Base-by-base conservation (phyloP, 2,113 vertebrate species). In the Scalopus aquaticus region DNA sequence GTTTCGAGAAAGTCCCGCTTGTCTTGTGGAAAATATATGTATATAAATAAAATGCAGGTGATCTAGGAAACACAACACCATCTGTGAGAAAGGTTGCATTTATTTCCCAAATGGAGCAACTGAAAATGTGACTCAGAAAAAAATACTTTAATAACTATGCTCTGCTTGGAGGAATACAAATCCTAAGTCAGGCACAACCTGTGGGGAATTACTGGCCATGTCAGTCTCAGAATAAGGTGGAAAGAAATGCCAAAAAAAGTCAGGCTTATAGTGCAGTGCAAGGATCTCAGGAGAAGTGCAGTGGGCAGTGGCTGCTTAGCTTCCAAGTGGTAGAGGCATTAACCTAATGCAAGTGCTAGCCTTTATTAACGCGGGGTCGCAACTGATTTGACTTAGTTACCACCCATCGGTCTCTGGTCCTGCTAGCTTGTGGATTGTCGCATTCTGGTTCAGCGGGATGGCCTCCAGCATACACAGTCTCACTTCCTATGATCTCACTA, bases 91-190 rank as follows among this genome's bases (percentile, higher is more conserved):
- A 74, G 24, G 67, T 16, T 83, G n/a, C n/a, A 26, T 93, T 86
- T 64, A 81, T 88, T 90, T 51, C 37, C 67, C 69, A 84, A 79
- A 95, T 91, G 35, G 10, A 9, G 51, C 70, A 92, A 81, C 32
- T 73, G 24, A 76, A 87, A 87, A 6, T 60, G 2, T 62, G 42
- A 76, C 62, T 90, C 64, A 10, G 20, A 46, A 73, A 79, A 85
- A 91, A 91, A 80, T 15, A 78, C n/a, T 56, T 90, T 56, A 85
- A 17, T 80, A 65, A 67, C n/a, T 70, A 5, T 80, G 79, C 90
- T 83, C 91, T 78, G 54, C 77, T 86, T 1, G 0, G 35, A 60
- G 76, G 39, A 76, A 56, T 32, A 85, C 46, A 86, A 74, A 91
- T 58, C 76, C 64, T 9, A 74, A 88, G 28, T 72, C n/a, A 62